Evolutionary conservation across 2,888 invertebrate species (phyloP), one percentile per base, ranked within the genome.

Genomic region (Eurois occulta): DNA sequence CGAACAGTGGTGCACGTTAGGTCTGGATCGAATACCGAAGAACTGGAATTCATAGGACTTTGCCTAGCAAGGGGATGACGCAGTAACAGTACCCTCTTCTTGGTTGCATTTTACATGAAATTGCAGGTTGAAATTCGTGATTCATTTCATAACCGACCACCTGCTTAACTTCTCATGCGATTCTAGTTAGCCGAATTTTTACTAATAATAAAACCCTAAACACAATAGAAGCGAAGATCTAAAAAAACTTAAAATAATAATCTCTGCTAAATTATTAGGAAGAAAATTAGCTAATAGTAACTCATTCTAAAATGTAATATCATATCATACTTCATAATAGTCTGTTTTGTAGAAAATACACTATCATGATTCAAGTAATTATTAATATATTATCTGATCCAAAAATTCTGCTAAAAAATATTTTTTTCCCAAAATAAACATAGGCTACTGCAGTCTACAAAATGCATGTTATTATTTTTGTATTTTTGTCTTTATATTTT

Each of bases 181-280:
- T 70, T 38, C n/a, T 6, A 83, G 8, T 24, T 2, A 52, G 8
- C 35, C 0, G 48, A 83, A 21, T 38, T 48, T 38, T 32, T 48
- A 68, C 41, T 72, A 67, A 64, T 35, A 21, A 62, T 68, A 75
- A 68, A 72, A 84, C 86, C 86, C 77, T 84, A 72, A 86, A 83
- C 41, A 62, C 35, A 74, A 66, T 13, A 77, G 69, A 65, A 86
- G 38, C 69, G 32, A 72, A 58, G 58, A 2, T 68, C n/a, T 43
- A 64, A n/a, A 43, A 43, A 58, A 65, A 74, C 24, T 16, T 66
- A n/a, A n/a, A n/a, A 28, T 62, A 62, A 8, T 18, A 1, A 21
- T 66, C n/a, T 73, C 62, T 18, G 24, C 28, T 72, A 84, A 71
- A 41, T 18, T 55, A 66, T 55, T 66, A 55, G 52, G 55, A 73